phyloP scores from a whole-genome alignment of 2,797 vertebrate species.

The Propithecus deckenii region DNA sequence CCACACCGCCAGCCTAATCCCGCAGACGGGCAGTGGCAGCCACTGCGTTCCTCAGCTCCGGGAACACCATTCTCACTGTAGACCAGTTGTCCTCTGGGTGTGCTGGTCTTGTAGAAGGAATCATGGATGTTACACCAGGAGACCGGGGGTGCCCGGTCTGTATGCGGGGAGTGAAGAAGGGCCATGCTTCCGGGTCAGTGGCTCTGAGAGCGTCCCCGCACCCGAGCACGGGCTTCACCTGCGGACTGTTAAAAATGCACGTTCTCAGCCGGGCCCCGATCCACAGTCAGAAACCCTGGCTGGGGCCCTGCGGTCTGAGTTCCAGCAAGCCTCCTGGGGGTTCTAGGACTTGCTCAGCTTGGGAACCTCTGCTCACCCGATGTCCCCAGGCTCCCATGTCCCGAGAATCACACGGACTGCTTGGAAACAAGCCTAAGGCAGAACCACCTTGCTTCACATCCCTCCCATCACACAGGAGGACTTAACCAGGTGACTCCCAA shows the following conservation, averaged over 20 bases:
- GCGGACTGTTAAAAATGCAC: neutral
- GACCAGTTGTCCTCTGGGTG: rapidly evolving
- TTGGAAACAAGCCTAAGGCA: neutral
- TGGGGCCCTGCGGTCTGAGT: no score
- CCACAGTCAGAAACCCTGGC: neutral
- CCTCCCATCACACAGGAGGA: neutral
- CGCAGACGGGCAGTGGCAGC: neutral
- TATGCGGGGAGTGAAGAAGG: neutral
- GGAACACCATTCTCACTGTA: neutral
- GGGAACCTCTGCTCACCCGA: neutral
- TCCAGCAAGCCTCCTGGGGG: neutral
- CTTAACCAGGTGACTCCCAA: no score
- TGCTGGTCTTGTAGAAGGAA: neutral
- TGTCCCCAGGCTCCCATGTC: neutral
- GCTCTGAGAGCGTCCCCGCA: neutral
- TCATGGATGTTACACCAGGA: neutral
- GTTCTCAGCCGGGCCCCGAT: neutral
- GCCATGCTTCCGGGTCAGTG: neutral
- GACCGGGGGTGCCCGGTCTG: no score
- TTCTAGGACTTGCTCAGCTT: no score
- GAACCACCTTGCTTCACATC: neutral
- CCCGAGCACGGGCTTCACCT: neutral
- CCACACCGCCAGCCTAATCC: neutral
- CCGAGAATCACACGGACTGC: neutral
- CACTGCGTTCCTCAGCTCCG: neutral